Evolutionary conservation across 2,113 vertebrate genomes (phyloP), one percentile per base, ranked within the genome.

Genomic region (Lagopus leucura): DNA sequence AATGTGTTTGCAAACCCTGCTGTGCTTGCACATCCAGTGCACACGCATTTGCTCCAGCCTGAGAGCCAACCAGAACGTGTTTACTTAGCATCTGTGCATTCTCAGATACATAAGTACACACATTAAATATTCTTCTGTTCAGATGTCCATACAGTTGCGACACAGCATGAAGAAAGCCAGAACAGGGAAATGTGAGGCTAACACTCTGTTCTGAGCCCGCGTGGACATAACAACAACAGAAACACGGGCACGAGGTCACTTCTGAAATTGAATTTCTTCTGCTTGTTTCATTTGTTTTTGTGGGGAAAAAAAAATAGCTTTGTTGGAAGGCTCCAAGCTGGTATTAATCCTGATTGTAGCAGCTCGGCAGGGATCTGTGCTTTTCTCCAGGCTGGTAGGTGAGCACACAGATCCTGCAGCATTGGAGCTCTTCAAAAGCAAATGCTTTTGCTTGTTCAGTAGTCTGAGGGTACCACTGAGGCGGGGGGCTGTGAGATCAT

Each of bases 211-310:
- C 96, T 93, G 83, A 72, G 67, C 89, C 96, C 57, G 27, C 17
- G 45, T 94, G 87, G 86, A 74, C 43, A 25, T 94, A 96, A 88
- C 93, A 91, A 90, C 87, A 96, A 89, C 95, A 96, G 93, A 96
- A 96, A 84, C 88, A 86, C 7, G 36, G 87, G 94, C 90, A 74
- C 5, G 1, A 19, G 78, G 82, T 95, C 87, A 92, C 88, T 95
- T 77, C 95, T 94, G 86, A 93, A 97, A 94, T 92, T 84, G 75
- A 96, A 95, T 97, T 98, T 97, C 79, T 96, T 95, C 55, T 97
- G 77, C 96, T 96, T 94, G 88, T 96, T 97, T 96, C 72, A 38
- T 91, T 96, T 94, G 73, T 95, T 97, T 86, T 92, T 91, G 84
- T 95, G 90, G 91, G 70, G 96, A 97, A 97, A 28, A 54, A 54